A percentile compares a stretch with the other conserved stretches of the same genome.
Evolutionary conservation across 2,888 invertebrate genomes (phyloP).

Genomic region (Cynaeus angustus): DNA sequence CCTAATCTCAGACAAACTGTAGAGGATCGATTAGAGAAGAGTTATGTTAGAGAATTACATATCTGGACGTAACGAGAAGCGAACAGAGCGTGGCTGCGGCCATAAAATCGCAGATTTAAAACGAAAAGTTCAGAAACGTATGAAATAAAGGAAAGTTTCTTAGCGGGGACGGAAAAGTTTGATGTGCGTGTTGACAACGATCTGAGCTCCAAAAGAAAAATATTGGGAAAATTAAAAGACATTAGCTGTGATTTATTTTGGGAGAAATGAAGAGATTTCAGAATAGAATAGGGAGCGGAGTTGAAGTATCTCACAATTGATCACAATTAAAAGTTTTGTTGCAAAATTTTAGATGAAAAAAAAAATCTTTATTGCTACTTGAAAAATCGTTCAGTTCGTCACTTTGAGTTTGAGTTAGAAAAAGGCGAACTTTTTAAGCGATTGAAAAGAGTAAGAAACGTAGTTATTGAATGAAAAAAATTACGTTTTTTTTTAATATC

Average conservation of each 20-base stretch:
- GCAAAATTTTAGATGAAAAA: too few relatives aligned
- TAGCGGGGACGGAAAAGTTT: slow-evolving; percentile 9
- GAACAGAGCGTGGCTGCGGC: slow-evolving; percentile 29
- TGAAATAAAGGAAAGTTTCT: slow-evolving; percentile 20
- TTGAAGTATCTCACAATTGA: not conserved
- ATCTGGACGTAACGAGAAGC: slow-evolving; percentile 16
- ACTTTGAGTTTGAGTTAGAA: too few relatives aligned
- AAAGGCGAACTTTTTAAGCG: too few relatives aligned
- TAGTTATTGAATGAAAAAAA: too few relatives aligned
- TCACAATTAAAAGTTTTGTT: too few relatives aligned
- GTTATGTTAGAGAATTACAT: slow-evolving; percentile 26
- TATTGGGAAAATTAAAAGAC: slow-evolving; percentile 3
- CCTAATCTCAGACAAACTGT: slow-evolving; percentile 2
- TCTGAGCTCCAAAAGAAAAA: slow-evolving; percentile 1
- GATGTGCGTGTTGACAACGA: slow-evolving; percentile 41
- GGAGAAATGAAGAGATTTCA: slow-evolving; percentile 3
- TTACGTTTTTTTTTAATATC: too few relatives aligned
- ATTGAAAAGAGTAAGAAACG: too few relatives aligned
- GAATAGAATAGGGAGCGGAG: not conserved
- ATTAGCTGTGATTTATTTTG: not conserved
- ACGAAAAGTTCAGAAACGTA: slow-evolving; percentile 17
- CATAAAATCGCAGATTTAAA: slow-evolving; percentile 39
- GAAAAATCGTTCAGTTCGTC: too few relatives aligned
- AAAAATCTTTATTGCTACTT: too few relatives aligned
- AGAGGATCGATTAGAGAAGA: slow-evolving; percentile 19